phyloP scores from a whole-genome alignment of 1,140 invertebrate species.

The Drosophila navojoa region DNA sequence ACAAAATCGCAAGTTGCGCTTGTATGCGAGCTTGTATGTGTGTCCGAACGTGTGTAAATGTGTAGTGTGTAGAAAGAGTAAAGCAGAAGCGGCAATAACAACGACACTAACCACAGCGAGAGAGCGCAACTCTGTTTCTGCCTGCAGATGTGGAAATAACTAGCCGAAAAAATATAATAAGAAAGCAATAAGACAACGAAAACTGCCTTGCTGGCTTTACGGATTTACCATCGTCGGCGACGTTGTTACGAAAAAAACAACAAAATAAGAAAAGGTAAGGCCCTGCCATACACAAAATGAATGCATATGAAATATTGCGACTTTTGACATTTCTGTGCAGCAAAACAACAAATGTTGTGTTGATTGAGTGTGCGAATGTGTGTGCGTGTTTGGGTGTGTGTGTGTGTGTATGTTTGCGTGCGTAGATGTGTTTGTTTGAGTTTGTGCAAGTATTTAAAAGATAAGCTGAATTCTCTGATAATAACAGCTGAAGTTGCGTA shows the following conservation, averaged over 20 bases:
- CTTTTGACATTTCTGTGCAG: slow-evolving; percentile 41
- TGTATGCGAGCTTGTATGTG: slow-evolving; percentile 16
- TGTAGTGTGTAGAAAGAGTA: slow-evolving; percentile 18
- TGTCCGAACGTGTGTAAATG: slow-evolving; percentile 15
- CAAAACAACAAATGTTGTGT: slow-evolving; percentile 25
- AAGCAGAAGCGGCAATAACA: slow-evolving; percentile 34
- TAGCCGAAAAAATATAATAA: slow-evolving; percentile 36
- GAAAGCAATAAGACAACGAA: slow-evolving; percentile 36
- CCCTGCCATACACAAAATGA: slow-evolving; percentile 7
- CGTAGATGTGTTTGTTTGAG: background rate
- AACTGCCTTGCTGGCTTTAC: slow-evolving; percentile 50
- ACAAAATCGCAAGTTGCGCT: slow-evolving; percentile 35
- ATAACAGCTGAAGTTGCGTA: slow-evolving; percentile 43
- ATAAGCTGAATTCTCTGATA: slow-evolving; percentile 47
- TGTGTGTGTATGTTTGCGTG: background rate
- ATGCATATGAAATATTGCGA: slow-evolving; percentile 33
- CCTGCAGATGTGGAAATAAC: slow-evolving; percentile 45
- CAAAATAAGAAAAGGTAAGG: slow-evolving; percentile 40
- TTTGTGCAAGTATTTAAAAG: slow-evolving; percentile 7
- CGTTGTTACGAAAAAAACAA: slow-evolving; percentile 14
- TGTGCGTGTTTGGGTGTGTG: background rate
- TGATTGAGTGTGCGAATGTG: background rate
- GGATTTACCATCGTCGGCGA: slow-evolving; percentile 20
- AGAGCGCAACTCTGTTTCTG: slow-evolving; percentile 43
- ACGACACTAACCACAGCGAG: slow-evolving; percentile 7